These are phyloP conservation scores for Miichthys miiuy DNA, from an alignment of 2,797 vertebrate genomes.

Conservation along the genomic window DNA sequence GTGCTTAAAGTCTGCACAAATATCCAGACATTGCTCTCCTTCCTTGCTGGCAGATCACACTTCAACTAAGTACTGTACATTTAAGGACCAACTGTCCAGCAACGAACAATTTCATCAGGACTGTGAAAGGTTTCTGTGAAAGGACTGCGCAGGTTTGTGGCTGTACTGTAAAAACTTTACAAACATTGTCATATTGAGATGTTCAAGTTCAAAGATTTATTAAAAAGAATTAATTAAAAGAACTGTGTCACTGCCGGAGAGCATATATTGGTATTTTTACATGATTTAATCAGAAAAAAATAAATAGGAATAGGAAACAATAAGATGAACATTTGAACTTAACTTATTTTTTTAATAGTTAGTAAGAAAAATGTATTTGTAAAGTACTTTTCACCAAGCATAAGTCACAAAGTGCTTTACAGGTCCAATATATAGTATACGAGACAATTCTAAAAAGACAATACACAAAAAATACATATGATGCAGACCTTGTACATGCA, in stretches of 20 bases:
- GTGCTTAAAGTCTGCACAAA: constrained; percentile 3
- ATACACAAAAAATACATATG: too few species aligned
- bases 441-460: too few species aligned
- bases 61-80: constrained; percentile 15
- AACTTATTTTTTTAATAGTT: too few species aligned
- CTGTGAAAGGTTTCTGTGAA: constrained; percentile 21
- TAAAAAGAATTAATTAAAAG: neutral
- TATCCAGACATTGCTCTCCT: neutral
- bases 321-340: neutral
- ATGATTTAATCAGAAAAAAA: neutral
- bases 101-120: constrained; percentile 17
- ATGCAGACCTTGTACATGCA: too few species aligned
- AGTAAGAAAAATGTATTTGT: too few species aligned
- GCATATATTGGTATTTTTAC: neutral
- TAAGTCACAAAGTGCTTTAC: too few species aligned
- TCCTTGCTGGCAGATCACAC: constrained; percentile 22
- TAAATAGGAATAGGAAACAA: neutral
- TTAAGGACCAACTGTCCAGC: constrained; percentile 27
- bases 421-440: too few species aligned
- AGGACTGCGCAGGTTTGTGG: neutral
- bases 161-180: neutral
- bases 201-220: neutral
- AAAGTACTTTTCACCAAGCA: too few species aligned
- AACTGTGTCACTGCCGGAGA: neutral
- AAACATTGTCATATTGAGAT: neutral